phyloP scores from a whole-genome alignment of 1,140 invertebrate genomes.

The Bombus pascuorum region DNA sequence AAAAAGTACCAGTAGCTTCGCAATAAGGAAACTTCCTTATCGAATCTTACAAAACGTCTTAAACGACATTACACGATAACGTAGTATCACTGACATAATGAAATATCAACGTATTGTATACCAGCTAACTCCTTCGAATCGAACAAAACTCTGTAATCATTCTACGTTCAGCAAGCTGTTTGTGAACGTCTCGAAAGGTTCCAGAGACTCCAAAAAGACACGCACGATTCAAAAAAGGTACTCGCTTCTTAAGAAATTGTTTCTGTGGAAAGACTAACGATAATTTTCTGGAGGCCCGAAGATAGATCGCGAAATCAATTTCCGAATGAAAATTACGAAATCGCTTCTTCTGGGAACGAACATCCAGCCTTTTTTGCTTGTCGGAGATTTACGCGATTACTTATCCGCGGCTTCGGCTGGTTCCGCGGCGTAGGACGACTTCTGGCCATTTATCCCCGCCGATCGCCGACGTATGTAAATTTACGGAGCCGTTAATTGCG shows the following conservation, averaged over 20 bases:
- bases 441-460: conserved; percentile 72
- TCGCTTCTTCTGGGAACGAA: conserved; percentile 44
- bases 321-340: conserved; percentile 56
- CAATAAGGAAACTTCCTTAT: neutral
- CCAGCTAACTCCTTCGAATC: neutral
- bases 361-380: conserved; percentile 3
- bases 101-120: neutral
- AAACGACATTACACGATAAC: no score
- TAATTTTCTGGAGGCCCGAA: neutral
- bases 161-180: no score
- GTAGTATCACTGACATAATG: no score
- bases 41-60: neutral
- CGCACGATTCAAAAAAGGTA: neutral
- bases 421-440: conserved; percentile 46
- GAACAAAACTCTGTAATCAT: no score
- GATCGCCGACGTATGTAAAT: conserved; percentile 79
- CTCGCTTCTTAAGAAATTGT: neutral
- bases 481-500: conserved; percentile 77
- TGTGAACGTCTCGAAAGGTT: no score
- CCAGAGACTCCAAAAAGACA: neutral
- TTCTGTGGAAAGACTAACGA: neutral
- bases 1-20: neutral
- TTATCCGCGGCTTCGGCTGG: conserved; percentile 46
- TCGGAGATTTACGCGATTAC: conserved; percentile 57
- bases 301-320: conserved; percentile 50